phyloP scores from a whole-genome alignment of 2,113 vertebrate species.

The Pogona vitticeps region DNA sequence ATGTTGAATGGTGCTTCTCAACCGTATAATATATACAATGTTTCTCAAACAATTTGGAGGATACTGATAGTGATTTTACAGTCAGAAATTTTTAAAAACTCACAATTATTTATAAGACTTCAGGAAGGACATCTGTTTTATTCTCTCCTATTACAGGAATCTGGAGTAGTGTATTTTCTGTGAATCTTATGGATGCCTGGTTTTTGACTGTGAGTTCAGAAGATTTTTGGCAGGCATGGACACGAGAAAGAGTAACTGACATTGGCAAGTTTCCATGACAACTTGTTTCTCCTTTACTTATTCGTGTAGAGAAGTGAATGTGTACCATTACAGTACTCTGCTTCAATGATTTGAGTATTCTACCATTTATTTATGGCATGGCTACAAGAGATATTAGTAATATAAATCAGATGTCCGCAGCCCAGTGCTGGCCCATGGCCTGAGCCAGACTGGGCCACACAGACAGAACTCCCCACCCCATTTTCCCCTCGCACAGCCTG shows the following conservation, averaged over 20 bases:
- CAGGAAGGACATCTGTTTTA: slow-evolving; percentile 14
- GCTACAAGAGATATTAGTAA: not conserved
- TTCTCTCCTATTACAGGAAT: slow-evolving; percentile 55
- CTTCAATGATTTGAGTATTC: not conserved
- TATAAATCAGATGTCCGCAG: too few species aligned
- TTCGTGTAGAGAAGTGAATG: not conserved
- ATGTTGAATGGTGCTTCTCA: too few species aligned
- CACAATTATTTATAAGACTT: slow-evolving; percentile 23
- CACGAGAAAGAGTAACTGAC: slow-evolving; percentile 63
- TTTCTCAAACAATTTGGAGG: too few species aligned
- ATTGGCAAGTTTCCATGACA: slow-evolving; percentile 47
- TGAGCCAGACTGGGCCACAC: too few species aligned
- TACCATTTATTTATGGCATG: not conserved
- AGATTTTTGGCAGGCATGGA: slow-evolving; percentile 75
- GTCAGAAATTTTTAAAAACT: not conserved
- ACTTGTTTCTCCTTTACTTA: not conserved
- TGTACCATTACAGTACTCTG: not conserved
- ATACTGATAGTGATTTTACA: too few species aligned
- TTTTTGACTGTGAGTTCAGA: slow-evolving; percentile 65
- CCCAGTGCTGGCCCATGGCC: too few species aligned
- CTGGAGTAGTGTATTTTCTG: slow-evolving; percentile 76
- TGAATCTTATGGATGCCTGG: slow-evolving; percentile 77
- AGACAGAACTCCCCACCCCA: too few species aligned
- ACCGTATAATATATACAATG: too few species aligned
- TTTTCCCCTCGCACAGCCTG: too few species aligned